These are phyloP conservation scores for Deladenus siricidicola DNA, from an alignment of 2,888 invertebrate species.

Conservation along the genomic window DNA sequence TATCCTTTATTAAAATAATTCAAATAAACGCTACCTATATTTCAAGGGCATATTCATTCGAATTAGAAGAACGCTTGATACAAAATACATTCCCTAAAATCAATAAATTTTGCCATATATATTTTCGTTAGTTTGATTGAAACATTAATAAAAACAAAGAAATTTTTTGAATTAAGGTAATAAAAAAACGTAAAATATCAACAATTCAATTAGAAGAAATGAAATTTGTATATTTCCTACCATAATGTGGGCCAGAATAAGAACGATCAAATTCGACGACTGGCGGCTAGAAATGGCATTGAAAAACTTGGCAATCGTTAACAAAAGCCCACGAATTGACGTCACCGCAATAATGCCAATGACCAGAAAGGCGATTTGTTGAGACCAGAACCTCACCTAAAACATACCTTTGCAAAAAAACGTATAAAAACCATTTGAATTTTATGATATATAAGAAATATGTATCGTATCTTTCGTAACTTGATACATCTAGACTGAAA, in stretches of 20 bases:
- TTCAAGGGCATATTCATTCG: constrained; percentile 99
- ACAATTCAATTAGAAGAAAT: neutral
- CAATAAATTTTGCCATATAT: constrained; percentile 7
- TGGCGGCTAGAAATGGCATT: constrained; percentile 97
- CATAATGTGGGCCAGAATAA: constrained; percentile 95
- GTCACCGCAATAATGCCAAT: constrained; percentile 96
- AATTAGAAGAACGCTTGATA: constrained; percentile 90
- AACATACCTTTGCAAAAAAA: constrained; percentile 8
- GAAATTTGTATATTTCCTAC: constrained; percentile 54
- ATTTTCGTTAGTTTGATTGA: neutral
- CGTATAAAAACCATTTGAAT: neutral
- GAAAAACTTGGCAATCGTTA: constrained; percentile 98
- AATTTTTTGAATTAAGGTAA: neutral
- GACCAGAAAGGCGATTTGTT: constrained; percentile 90
- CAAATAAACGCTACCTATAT: constrained; percentile 62
- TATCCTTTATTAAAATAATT: too few relatives aligned
- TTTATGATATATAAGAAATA: constrained; percentile 2
- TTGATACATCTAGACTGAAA: neutral
- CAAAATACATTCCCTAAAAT: constrained; percentile 90
- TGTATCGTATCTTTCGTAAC: neutral
- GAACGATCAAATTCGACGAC: constrained; percentile 92
- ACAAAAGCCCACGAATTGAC: constrained; percentile 84
- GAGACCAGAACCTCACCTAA: constrained; percentile 91
- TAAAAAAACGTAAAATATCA: neutral
- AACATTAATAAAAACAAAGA: too few relatives aligned